These are phyloP conservation scores for Peromyscus nudipes DNA, from an alignment of 2,797 vertebrate species.

Conservation along the genomic window DNA sequence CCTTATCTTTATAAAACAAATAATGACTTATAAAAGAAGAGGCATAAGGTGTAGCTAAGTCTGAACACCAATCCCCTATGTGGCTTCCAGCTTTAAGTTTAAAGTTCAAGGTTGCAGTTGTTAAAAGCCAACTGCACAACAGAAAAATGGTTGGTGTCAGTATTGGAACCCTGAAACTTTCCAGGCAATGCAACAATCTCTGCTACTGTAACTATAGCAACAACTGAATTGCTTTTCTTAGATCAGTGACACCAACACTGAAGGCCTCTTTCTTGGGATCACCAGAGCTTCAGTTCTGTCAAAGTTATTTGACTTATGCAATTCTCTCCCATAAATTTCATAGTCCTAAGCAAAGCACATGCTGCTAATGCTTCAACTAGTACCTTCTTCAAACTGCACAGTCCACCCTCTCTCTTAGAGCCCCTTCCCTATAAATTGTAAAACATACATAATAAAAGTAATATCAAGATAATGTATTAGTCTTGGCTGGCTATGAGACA, in stretches of 20 bases:
- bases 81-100: not conserved
- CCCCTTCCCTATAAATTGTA: not conserved
- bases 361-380: not conserved
- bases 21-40: not conserved
- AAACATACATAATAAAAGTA: not conserved
- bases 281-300: not conserved
- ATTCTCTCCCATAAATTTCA: not conserved
- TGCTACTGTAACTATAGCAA: not conserved
- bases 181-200: not conserved
- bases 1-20: not conserved
- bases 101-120: not conserved
- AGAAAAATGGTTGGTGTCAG: not conserved
- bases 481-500: not conserved
- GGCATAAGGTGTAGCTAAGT: not conserved
- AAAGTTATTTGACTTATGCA: not conserved
- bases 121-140: not conserved
- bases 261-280: not conserved
- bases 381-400: not conserved
- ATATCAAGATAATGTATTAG: constrained; percentile 11
- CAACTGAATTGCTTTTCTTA: not conserved
- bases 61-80: not conserved
- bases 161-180: not conserved
- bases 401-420: not conserved
- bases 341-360: not conserved
- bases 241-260: not conserved